These are phyloP conservation scores for Zygothrica quintamaculata DNA, from an alignment of 2,888 invertebrate genomes.

Conservation along the genomic window DNA sequence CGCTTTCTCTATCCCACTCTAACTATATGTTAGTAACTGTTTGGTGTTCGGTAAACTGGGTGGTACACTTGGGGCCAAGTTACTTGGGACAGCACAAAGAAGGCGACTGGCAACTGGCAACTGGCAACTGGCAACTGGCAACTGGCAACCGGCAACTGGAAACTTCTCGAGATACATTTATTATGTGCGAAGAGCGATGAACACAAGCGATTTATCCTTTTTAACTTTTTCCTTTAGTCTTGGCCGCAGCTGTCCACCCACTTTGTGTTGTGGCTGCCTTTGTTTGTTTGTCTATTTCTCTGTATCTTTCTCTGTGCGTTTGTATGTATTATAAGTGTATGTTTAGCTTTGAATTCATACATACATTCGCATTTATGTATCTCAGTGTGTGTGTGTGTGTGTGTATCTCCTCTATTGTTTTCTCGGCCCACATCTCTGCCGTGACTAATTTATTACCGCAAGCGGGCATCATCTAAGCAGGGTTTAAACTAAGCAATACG, in stretches of 20 bases:
- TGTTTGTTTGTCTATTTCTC: conserved; percentile 19
- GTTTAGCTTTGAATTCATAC: not conserved
- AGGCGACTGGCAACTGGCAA: conserved; percentile 40
- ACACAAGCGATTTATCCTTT: conserved; percentile 83
- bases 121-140: conserved; percentile 1
- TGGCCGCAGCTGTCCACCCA: conserved; percentile 53
- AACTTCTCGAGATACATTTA: conserved; percentile 79
- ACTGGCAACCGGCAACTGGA: conserved; percentile 26
- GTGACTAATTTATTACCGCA: conserved; percentile 75
- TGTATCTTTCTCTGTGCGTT: conserved; percentile 11
- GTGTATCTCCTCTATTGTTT: conserved; percentile 40
- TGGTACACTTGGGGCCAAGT: conserved; percentile 60
- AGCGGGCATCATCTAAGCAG: conserved; percentile 70
- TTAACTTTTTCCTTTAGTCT: conserved; percentile 74
- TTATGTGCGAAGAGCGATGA: conserved; percentile 83
- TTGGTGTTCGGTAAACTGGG: conserved; percentile 26
- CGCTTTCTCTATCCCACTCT: conserved; percentile 13
- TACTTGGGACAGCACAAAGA: conserved; percentile 63
- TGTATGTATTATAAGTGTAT: conserved; percentile 17
- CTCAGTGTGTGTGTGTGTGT: conserved; percentile 19
- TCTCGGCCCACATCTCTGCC: conserved; percentile 64
- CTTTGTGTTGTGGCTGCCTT: conserved; percentile 24
- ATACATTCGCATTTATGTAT: no score
- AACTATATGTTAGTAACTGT: conserved; percentile 19
- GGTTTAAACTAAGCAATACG: conserved; percentile 52